Evolutionary conservation across 2,888 invertebrate species (phyloP).

Genomic region (Pandemis cinnamomeana): DNA sequence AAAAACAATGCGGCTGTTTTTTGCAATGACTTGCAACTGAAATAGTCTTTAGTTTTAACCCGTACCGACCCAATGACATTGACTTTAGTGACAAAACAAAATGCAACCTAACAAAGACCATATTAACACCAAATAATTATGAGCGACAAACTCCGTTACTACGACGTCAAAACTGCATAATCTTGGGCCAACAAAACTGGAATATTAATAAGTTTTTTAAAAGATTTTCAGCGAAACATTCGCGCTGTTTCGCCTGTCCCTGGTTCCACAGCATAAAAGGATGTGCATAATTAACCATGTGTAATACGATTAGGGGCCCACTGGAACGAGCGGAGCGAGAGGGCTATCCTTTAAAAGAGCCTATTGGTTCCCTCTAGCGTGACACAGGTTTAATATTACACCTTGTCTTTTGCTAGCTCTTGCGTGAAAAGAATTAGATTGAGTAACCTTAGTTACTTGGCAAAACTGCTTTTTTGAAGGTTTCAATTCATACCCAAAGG

Average conservation of each 20-base stretch:
- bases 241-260: slow-evolving; percentile 26
- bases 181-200: background rate
- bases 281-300: slow-evolving; percentile 77
- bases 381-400: slow-evolving; percentile 10
- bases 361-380: slow-evolving; percentile 34
- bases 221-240: background rate
- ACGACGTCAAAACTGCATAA: background rate
- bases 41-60: too few relatives aligned
- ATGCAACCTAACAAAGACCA: too few relatives aligned
- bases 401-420: slow-evolving; percentile 45
- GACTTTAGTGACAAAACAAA: background rate
- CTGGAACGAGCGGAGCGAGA: slow-evolving; percentile 56
- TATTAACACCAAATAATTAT: too few relatives aligned
- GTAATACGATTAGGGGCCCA: slow-evolving; percentile 70
- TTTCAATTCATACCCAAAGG: too few relatives aligned
- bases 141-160: background rate
- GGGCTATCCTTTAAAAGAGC: slow-evolving; percentile 53
- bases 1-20: too few relatives aligned
- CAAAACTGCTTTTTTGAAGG: too few relatives aligned
- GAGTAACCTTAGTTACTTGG: background rate
- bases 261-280: slow-evolving; percentile 53
- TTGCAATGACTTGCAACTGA: too few relatives aligned
- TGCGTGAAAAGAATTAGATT: slow-evolving; percentile 24
- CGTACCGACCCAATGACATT: too few relatives aligned
- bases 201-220: background rate